Percentiles rank a stretch among this genome's conserved stretches.
Evolutionary conservation across 1,140 invertebrate genomes (phyloP).

Genomic region (Eciton burchellii): DNA sequence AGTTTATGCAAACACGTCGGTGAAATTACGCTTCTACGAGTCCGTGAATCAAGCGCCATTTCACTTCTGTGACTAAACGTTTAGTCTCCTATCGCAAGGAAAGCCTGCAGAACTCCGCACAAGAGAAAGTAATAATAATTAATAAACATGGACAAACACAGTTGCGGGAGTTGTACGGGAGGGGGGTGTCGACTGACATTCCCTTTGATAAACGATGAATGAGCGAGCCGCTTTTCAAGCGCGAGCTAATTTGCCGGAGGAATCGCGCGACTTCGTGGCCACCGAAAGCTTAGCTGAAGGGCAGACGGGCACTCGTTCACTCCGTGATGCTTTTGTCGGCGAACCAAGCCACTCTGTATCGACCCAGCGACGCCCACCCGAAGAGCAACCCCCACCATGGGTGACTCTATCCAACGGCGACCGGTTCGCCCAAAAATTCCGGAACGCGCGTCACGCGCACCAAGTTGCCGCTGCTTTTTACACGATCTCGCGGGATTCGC

Average conservation of each 20-base stretch:
- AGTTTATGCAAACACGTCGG: slow-evolving; percentile 11
- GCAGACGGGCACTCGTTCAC: slow-evolving; percentile 61
- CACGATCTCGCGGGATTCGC: background rate
- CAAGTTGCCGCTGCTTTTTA: slow-evolving; percentile 35
- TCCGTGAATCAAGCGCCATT: slow-evolving; percentile 13
- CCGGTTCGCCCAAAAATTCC: slow-evolving; percentile 66
- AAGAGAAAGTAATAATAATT: slow-evolving; percentile 20
- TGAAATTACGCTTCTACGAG: background rate
- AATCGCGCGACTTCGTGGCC: slow-evolving; percentile 15
- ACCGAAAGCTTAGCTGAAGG: slow-evolving; percentile 18
- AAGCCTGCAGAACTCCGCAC: too few relatives aligned
- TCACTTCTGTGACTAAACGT: background rate
- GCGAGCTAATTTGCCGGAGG: slow-evolving; percentile 29
- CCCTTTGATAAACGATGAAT: slow-evolving; percentile 1
- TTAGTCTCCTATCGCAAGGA: background rate
- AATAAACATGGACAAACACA: slow-evolving; percentile 22
- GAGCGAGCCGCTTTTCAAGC: slow-evolving; percentile 15
- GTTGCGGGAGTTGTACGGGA: background rate
- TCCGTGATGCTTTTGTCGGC: slow-evolving; percentile 67
- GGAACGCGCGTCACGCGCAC: slow-evolving; percentile 31
- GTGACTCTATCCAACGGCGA: slow-evolving; percentile 59
- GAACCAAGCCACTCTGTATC: slow-evolving; percentile 79
- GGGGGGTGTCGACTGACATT: background rate
- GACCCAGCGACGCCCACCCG: slow-evolving; percentile 78
- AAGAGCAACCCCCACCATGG: slow-evolving; percentile 75